Evolutionary conservation across 2,113 vertebrate species (phyloP).

Genomic region (Verasper variegatus): DNA sequence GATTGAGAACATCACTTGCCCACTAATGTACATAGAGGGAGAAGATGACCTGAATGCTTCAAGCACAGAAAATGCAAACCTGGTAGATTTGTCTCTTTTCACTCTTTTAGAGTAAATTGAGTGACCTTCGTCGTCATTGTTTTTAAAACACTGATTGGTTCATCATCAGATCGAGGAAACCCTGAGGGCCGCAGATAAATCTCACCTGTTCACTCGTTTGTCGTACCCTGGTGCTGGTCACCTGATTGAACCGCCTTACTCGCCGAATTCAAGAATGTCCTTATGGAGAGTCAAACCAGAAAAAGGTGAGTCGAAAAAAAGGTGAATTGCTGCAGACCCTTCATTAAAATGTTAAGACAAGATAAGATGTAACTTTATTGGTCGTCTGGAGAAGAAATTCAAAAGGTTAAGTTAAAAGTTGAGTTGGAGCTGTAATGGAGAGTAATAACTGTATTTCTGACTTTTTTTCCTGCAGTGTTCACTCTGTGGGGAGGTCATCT

Average conservation of each 20-base stretch:
- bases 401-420: background rate
- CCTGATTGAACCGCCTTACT: slow-evolving; percentile 79
- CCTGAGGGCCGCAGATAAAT: slow-evolving; percentile 68
- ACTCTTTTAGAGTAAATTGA: background rate
- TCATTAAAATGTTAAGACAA: too few species aligned
- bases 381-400: background rate
- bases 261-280: slow-evolving; percentile 46
- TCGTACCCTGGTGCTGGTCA: slow-evolving; percentile 79
- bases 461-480: slow-evolving; percentile 55
- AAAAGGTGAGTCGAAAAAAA: slow-evolving; percentile 68
- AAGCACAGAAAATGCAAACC: slow-evolving; percentile 59
- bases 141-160: slow-evolving; percentile 13
- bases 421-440: background rate
- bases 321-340: slow-evolving; percentile 38
- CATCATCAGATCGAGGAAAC: slow-evolving; percentile 67
- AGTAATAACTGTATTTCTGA: background rate
- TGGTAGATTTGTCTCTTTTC: slow-evolving; percentile 57
- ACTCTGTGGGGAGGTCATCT: slow-evolving; percentile 71
- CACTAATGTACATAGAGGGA: slow-evolving; percentile 70
- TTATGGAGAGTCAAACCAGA: slow-evolving; percentile 60
- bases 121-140: background rate
- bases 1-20: slow-evolving; percentile 73
- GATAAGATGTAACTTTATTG: background rate
- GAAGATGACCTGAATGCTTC: slow-evolving; percentile 70
- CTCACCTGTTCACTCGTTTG: slow-evolving; percentile 70